Percentiles rank a stretch among this genome's conserved stretches.
Evolutionary conservation across 2,888 invertebrate genomes (phyloP).

Genomic region (Xanthorhoe designata): DNA sequence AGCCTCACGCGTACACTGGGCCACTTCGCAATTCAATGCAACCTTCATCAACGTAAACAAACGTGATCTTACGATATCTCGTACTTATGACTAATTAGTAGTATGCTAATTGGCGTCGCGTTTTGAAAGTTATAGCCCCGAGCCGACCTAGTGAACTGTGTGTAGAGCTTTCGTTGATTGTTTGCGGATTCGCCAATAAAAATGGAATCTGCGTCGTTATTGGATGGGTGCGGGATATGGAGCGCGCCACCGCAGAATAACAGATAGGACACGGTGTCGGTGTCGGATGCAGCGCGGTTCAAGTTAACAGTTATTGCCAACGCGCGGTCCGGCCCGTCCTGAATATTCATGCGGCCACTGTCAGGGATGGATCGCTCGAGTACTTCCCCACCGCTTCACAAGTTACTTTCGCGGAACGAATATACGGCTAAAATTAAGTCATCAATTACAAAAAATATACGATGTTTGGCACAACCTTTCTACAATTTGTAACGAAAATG

Average conservation of each 20-base stretch:
- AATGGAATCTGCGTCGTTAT: constrained; percentile 27
- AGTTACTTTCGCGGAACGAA: constrained; percentile 40
- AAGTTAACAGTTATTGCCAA: constrained; percentile 79
- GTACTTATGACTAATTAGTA: constrained; percentile 50
- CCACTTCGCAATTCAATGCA: constrained; percentile 83
- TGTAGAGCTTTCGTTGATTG: constrained; percentile 27
- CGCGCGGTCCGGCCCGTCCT: constrained; percentile 63
- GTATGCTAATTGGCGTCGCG: constrained; percentile 48
- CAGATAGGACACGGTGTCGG: constrained; percentile 55
- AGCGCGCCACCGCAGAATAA: constrained; percentile 46
- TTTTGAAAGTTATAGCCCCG: constrained; percentile 40
- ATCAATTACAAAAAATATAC: neutral
- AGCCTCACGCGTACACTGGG: constrained; percentile 81
- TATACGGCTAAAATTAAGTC: constrained; percentile 3
- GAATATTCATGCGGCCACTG: constrained; percentile 76
- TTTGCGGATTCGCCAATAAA: constrained; percentile 30
- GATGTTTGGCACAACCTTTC: neutral
- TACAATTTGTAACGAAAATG: neutral
- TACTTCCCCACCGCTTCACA: constrained; percentile 52
- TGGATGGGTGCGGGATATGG: constrained; percentile 30
- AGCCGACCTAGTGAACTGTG: constrained; percentile 11
- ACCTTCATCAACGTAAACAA: constrained; percentile 84
- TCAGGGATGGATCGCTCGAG: constrained; percentile 56
- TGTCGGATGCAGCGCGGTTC: constrained; percentile 60
- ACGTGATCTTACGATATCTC: constrained; percentile 68